Conservation (phyloP, 2,797 vertebrate species). For the Streptopelia turtur region DNA sequence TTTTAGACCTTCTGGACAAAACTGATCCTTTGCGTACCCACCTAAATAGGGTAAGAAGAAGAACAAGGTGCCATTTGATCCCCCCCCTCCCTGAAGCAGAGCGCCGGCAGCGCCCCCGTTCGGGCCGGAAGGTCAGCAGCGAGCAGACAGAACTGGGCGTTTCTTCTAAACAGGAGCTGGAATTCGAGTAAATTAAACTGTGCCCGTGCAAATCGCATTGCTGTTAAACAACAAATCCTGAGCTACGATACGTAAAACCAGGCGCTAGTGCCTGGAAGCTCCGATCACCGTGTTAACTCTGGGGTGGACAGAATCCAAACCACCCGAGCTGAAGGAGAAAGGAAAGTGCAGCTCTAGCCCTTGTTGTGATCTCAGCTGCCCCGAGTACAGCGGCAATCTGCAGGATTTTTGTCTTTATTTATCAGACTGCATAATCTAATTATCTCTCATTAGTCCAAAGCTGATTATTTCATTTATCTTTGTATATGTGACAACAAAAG, state of each 20-base stretch:
- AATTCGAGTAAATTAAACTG: background rate
- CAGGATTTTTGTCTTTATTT: slow-evolving; percentile 83
- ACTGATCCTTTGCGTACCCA: background rate
- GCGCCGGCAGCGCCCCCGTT: background rate
- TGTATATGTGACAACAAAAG: slow-evolving; percentile 88
- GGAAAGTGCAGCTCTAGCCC: slow-evolving; percentile 5
- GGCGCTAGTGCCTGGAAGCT: background rate
- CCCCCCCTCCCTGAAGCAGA: background rate
- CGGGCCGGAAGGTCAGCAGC: background rate
- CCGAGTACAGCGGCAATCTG: slow-evolving; percentile 60
- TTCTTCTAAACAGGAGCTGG: background rate
- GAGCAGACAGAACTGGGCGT: background rate
- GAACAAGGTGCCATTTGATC: background rate
- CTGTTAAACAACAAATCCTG: background rate
- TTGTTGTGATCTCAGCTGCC: slow-evolving; percentile 32
- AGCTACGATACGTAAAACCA: background rate
- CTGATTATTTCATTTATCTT: slow-evolving; percentile 92
- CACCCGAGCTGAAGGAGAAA: slow-evolving; percentile 12
- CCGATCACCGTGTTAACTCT: background rate
- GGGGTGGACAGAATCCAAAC: background rate
- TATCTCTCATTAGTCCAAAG: slow-evolving; percentile 88
- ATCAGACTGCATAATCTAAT: slow-evolving; percentile 85
- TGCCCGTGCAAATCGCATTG: background rate
- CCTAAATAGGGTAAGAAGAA: background rate
- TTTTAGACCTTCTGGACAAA: background rate